Evolutionary conservation across 1,140 invertebrate species (phyloP), one percentile per base, ranked within the genome.

Genomic region (Drosophila busckii): DNA sequence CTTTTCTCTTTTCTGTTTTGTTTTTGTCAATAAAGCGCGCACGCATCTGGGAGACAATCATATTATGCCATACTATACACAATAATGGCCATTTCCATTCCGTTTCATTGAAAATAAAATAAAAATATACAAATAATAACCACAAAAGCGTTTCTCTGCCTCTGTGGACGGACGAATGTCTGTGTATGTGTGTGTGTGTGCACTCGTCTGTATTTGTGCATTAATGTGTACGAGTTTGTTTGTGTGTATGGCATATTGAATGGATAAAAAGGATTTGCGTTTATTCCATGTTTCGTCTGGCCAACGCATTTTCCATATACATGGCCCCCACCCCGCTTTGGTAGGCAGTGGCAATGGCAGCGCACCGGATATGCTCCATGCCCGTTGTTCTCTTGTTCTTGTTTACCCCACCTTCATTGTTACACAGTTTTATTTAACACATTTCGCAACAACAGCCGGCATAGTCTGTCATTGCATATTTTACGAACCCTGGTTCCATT

Each of bases 41-140:
- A 48, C 41, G 32, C 59, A 48, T 41, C 45, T 40, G 52, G 55
- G 68, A 67, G 56, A 80, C 56, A 80, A 67, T 78, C 62, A 42
- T 52, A 78, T 71, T 76, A 71, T 76, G 59, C 56, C 56, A 71
- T 48, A 62, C 70, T 70, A 67, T 58, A 44, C 53, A 55, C 34
- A 40, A 55, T 55, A 55, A 80, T 80, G 58, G 68, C 49, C 58
- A 64, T 68, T 78, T 80, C 63, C 63, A 71, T 60, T 56, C 31
- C 71, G 67, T 54, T 71, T 67, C 67, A 80, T 68, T 80, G 52
- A 78, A 80, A 64, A 71, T 80, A 63, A 63, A 68, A 67, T 49
- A 78, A 55, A 56, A 59, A 70, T n/a, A n/a, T 50, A 70, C 42
- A 76, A 76, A 78, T 80, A 71, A 67, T 78, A 78, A 80, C 68